Percentiles rank a stretch among this genome's conserved stretches.
These are phyloP conservation scores for Cygnus buccinator DNA, from an alignment of 2,113 vertebrate genomes.

Conservation along the genomic window DNA sequence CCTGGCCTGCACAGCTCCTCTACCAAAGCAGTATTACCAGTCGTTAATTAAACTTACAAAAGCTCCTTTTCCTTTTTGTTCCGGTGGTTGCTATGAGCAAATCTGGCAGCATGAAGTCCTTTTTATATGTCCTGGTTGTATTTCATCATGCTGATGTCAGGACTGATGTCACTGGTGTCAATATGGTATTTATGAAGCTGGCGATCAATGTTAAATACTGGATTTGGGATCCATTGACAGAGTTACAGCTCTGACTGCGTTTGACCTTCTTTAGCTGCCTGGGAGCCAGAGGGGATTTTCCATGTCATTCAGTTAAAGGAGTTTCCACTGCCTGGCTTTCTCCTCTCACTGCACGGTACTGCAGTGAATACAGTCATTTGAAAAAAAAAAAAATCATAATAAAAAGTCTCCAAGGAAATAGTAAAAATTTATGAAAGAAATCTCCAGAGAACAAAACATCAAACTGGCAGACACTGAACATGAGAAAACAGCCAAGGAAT, in stretches of 20 bases:
- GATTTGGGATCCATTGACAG: slow-evolving; percentile 36
- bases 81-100: not conserved
- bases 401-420: not conserved
- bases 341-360: not conserved
- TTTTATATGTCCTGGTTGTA: not conserved
- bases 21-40: no score
- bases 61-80: not conserved
- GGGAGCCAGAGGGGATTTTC: slow-evolving; percentile 74
- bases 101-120: not conserved
- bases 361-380: rapidly evolving
- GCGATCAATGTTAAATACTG: not conserved
- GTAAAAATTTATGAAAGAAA: slow-evolving; percentile 15
- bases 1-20: not conserved
- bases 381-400: not conserved
- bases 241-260: not conserved
- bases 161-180: not conserved
- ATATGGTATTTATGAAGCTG: not conserved
- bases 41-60: not conserved
- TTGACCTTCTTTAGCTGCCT: slow-evolving; percentile 13
- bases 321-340: slow-evolving; percentile 68
- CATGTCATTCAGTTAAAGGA: slow-evolving; percentile 61
- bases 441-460: not conserved
- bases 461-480: not conserved
- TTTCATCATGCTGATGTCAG: slow-evolving; percentile 18
- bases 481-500: not conserved